phyloP scores from a whole-genome alignment of 2,888 invertebrate species.

The Abscondita cerata region DNA sequence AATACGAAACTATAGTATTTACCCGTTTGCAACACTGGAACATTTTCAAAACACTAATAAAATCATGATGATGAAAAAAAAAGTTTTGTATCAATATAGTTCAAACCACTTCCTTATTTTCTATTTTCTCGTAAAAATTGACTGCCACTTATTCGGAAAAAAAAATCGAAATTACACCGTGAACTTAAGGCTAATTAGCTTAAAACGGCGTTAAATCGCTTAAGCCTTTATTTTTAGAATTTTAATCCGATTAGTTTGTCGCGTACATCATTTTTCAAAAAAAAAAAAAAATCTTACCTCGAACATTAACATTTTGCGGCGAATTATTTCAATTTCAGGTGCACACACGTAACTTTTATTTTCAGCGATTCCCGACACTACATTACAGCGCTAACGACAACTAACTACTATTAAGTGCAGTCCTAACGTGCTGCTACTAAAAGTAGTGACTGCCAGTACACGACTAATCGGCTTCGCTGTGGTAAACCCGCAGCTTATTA shows the following conservation, averaged over 20 bases:
- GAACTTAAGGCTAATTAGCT: no score
- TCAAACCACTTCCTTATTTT: constrained; percentile 7
- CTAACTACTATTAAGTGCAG: background rate
- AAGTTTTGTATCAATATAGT: constrained; percentile 4
- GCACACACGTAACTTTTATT: background rate
- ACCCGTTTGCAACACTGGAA: constrained; percentile 7
- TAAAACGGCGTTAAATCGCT: no score
- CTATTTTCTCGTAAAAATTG: background rate
- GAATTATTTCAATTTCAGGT: background rate
- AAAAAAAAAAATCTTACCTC: no score
- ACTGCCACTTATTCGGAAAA: background rate
- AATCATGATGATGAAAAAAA: background rate
- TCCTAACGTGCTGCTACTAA: constrained; percentile 17
- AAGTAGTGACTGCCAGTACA: constrained; percentile 20
- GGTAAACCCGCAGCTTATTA: constrained; percentile 21
- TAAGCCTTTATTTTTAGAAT: no score
- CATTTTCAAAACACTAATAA: constrained; percentile 6
- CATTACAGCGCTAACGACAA: background rate
- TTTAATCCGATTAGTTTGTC: no score
- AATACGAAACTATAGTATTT: no score
- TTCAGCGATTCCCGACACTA: background rate
- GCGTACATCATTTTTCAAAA: no score
- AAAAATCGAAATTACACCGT: background rate
- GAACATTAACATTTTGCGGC: constrained; percentile 38
- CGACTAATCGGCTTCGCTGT: constrained; percentile 26